phyloP scores from a whole-genome alignment of 1,140 invertebrate species.

The Eciton burchellii region DNA sequence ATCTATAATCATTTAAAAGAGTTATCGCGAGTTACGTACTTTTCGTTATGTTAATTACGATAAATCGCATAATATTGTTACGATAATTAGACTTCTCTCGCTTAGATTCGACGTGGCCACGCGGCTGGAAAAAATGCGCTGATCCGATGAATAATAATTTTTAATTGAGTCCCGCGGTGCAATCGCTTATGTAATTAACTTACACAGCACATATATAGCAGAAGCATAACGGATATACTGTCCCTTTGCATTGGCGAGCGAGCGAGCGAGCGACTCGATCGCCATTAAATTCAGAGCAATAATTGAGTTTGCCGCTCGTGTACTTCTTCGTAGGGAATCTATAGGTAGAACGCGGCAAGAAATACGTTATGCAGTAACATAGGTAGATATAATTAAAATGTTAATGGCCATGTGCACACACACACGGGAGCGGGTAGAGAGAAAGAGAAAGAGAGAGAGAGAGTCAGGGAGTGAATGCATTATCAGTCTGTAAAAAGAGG shows the following conservation, averaged over 20 bases:
- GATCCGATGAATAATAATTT: conserved; percentile 45
- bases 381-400: conserved; percentile 43
- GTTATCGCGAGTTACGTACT: neutral
- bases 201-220: conserved; percentile 46
- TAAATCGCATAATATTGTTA: too few species aligned
- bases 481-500: neutral
- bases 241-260: conserved; percentile 1
- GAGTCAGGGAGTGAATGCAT: neutral
- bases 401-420: conserved; percentile 6
- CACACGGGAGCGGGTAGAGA: neutral
- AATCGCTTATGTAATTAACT: conserved; percentile 77
- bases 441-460: too few species aligned
- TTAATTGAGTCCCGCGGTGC: neutral
- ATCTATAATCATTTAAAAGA: too few species aligned
- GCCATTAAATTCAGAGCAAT: conserved; percentile 55
- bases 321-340: conserved; percentile 6
- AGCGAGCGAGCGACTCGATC: conserved; percentile 26
- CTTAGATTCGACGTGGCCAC: neutral
- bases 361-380: neutral
- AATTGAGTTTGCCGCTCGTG: conserved; percentile 53
- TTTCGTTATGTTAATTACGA: neutral
- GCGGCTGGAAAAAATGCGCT: conserved; percentile 10
- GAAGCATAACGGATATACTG: conserved; percentile 35
- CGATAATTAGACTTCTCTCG: conserved; percentile 1
- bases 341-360: conserved; percentile 21